These are phyloP conservation scores for Fulmarus glacialis DNA, from an alignment of 2,113 vertebrate species.

Conservation along the genomic window DNA sequence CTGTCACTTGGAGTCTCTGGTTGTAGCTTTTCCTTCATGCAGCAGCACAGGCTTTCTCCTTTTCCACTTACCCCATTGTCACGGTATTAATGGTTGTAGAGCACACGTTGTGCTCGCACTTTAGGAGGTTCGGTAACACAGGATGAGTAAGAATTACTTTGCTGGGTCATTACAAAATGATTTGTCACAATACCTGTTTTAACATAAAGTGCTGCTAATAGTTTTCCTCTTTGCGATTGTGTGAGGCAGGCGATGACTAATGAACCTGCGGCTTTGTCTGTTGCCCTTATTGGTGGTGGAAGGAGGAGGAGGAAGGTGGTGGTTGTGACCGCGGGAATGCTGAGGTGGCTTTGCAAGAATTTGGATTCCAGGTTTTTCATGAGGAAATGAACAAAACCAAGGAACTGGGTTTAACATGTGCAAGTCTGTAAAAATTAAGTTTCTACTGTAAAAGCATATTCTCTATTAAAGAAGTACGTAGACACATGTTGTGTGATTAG, in stretches of 20 bases:
- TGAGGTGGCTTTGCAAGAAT: background rate
- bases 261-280: background rate
- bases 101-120: rapidly evolving
- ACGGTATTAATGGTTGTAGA: background rate
- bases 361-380: background rate
- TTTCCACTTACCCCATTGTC: background rate
- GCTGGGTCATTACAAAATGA: background rate
- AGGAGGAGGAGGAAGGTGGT: background rate
- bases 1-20: background rate
- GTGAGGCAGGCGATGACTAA: background rate
- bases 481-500: background rate
- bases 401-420: background rate
- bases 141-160: background rate
- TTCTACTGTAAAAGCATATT: background rate
- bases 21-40: background rate
- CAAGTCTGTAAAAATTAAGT: background rate
- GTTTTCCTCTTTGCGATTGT: background rate
- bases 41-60: background rate
- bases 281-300: background rate
- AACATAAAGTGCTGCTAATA: background rate
- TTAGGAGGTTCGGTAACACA: background rate
- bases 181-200: background rate
- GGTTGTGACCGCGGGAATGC: background rate
- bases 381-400: background rate
- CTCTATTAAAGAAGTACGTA: background rate